phyloP scores from a whole-genome alignment of 1,140 invertebrate species.

The Cydia amplana region DNA sequence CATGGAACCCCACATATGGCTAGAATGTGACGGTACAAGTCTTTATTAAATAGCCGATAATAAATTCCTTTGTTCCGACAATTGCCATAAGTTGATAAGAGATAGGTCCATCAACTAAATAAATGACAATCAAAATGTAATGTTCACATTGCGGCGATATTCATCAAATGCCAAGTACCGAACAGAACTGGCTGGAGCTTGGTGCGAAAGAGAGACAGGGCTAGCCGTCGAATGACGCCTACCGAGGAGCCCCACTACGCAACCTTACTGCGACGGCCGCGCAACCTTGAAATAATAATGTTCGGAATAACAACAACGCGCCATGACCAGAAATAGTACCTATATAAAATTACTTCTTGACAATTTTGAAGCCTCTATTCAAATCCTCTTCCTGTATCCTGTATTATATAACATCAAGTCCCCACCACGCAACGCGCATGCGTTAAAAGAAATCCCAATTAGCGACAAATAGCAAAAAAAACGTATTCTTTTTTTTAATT shows the following conservation, averaged over 20 bases:
- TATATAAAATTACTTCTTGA: slow-evolving; percentile 61
- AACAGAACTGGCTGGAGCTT: slow-evolving; percentile 65
- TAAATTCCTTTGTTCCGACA: neutral
- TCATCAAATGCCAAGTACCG: slow-evolving; percentile 65
- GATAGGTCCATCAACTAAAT: slow-evolving; percentile 11
- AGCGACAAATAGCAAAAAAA: neutral
- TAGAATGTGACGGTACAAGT: neutral
- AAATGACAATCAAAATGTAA: slow-evolving; percentile 31
- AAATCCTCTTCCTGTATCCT: slow-evolving; percentile 50
- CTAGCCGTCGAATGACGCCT: slow-evolving; percentile 71
- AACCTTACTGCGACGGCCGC: slow-evolving; percentile 75
- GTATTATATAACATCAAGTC: slow-evolving; percentile 29
- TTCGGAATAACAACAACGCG: slow-evolving; percentile 77
- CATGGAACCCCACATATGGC: neutral
- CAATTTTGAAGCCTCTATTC: slow-evolving; percentile 56
- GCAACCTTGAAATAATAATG: slow-evolving; percentile 80
- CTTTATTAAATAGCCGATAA: neutral
- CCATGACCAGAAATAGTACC: slow-evolving; percentile 74
- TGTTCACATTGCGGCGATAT: slow-evolving; percentile 55
- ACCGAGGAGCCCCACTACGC: slow-evolving; percentile 77
- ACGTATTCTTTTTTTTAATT: neutral
- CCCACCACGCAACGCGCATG: neutral
- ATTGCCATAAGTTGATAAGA: neutral
- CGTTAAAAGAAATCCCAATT: neutral
- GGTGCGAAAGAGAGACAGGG: slow-evolving; percentile 72